Base-by-base conservation (phyloP, 1,140 invertebrate species). In the Trichonephila clavata region DNA sequence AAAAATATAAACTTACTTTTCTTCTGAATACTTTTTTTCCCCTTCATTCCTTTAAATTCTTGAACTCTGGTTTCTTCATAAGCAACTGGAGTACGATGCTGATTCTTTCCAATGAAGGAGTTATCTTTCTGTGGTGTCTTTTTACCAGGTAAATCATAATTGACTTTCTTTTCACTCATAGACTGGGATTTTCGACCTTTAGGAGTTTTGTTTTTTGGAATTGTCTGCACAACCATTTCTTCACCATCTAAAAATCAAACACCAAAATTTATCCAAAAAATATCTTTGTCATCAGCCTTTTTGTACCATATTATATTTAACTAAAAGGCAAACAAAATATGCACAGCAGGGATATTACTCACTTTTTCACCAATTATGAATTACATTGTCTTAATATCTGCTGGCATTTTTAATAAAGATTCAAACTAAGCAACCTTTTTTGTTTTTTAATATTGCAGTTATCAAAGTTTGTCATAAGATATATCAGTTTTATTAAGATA, bases 31-130 rank as follows among this genome's bases (percentile, higher is more conserved):
- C 43, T 24, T 71, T 71, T 88, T 32, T n/a, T 71, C 43, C 61
- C 16, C 21, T 87, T 87, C 27, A 88, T 71, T 71, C 86, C 86
- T 50, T 88, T 88, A 50, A 88, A 88, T 24, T 43, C 39, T 71
- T 88, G 86, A 5, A 88, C 21, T 13, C n/a, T 27, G 5, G 61
- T 63, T 20, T 88, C 71, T 50, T 21, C 65, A 50, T 71, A 50
- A n/a, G 8, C 61, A 50, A 10, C 0, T 50, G 86, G 63, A 32
- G 86, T 71, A 63, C 18, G 57, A n/a, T 60, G 57, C 24, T 86
- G 18, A 14, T 86, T 86, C 7, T 5, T n/a, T n/a, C n/a, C 80
- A 43, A 4, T 24, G 6, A 61, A 18, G 43, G 84, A 0, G 13
- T 10, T 61, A 13, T 63, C 39, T 20, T 83, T 83, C 13, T 84